Evolutionary conservation across 2,113 vertebrate genomes (phyloP).

Genomic region (Saguinus midas): DNA sequence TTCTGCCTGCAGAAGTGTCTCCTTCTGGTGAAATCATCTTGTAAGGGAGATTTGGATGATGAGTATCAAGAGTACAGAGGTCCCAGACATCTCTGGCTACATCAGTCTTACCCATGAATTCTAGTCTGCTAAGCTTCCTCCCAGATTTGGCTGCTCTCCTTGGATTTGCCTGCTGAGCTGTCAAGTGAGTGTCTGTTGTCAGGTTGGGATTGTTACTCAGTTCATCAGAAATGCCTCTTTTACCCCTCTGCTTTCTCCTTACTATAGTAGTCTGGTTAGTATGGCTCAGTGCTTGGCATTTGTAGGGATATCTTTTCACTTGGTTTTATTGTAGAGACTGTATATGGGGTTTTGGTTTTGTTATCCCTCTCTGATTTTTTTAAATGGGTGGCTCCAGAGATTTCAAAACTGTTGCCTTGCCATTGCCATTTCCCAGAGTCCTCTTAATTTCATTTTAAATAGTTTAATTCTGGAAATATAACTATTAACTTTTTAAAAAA

Average conservation of each 20-base stretch:
- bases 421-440: neutral
- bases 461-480: constrained; percentile 18
- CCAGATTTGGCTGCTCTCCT: neutral
- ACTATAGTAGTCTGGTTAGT: neutral
- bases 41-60: neutral
- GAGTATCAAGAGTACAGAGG: neutral
- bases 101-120: neutral
- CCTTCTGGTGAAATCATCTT: neutral
- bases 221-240: neutral
- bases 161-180: neutral
- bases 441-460: neutral
- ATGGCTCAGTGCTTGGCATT: neutral
- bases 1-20: neutral
- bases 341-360: neutral
- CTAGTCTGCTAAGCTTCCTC: neutral
- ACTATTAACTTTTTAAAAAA: constrained; percentile 3
- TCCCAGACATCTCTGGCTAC: neutral
- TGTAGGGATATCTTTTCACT: neutral
- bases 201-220: neutral
- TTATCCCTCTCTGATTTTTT: neutral
- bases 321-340: neutral
- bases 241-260: neutral
- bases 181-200: neutral
- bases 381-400: neutral
- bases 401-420: neutral